Evolutionary conservation across 2,888 invertebrate species (phyloP).

Genomic region (Oscheius sp.): DNA sequence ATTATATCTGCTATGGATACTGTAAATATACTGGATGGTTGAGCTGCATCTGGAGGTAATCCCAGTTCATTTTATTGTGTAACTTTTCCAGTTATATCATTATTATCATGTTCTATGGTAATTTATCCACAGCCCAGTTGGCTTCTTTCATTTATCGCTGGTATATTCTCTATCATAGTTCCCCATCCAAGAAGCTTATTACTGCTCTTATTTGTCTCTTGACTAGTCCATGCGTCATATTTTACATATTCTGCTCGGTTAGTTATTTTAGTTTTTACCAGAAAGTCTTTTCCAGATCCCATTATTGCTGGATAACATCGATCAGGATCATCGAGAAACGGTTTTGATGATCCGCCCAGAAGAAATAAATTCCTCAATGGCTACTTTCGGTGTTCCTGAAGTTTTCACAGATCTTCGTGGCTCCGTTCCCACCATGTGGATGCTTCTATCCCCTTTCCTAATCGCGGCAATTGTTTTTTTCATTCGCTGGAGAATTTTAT

Average conservation of each 20-base stretch:
- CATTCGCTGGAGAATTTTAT: not conserved
- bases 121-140: not conserved
- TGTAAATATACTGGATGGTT: not conserved
- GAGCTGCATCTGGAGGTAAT: not conserved
- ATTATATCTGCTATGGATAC: conserved; percentile 11
- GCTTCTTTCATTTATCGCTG: conserved; percentile 9
- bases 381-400: not conserved
- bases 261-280: not conserved
- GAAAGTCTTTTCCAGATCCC: too few species aligned
- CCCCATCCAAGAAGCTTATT: not conserved
- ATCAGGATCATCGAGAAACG: not conserved
- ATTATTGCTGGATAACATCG: too few species aligned
- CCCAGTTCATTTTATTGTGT: too few species aligned
- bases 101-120: not conserved
- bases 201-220: not conserved
- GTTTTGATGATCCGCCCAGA: conserved; percentile 4
- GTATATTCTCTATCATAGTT: not conserved
- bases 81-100: not conserved
- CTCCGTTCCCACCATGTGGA: conserved; percentile 10
- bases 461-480: not conserved
- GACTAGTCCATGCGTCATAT: not conserved
- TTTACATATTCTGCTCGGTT: not conserved
- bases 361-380: not conserved
- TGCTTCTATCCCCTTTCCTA: not conserved
- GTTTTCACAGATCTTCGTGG: not conserved